These are phyloP conservation scores for Perognathus longimembris DNA, from an alignment of 2,113 vertebrate species.

Conservation along the genomic window DNA sequence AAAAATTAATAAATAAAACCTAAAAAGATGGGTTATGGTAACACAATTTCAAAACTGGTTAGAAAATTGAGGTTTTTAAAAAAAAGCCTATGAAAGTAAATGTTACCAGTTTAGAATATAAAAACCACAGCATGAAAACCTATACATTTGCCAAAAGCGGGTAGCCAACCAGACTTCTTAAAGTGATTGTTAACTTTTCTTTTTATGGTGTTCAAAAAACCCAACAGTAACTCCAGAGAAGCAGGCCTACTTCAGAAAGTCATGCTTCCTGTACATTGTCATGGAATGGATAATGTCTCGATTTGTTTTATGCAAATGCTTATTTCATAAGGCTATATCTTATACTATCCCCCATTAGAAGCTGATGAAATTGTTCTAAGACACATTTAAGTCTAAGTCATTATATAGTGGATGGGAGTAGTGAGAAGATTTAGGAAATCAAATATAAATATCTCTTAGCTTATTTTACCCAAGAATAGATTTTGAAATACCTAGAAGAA, in stretches of 20 bases:
- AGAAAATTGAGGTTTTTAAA: constrained; percentile 54
- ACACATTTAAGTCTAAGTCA: neutral
- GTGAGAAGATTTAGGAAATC: neutral
- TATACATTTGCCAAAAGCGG: neutral
- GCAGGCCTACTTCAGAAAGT: neutral
- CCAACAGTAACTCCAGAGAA: constrained; percentile 2
- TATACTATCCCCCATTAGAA: neutral
- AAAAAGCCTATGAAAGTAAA: constrained; percentile 36
- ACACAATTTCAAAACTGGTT: constrained; percentile 1
- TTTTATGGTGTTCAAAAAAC: neutral
- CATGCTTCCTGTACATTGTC: neutral
- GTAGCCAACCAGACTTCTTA: neutral
- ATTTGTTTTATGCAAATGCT: constrained; percentile 27
- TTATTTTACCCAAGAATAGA: constrained; percentile 6
- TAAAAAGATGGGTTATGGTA: constrained; percentile 1
- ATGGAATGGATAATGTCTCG: neutral
- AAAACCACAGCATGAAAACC: neutral
- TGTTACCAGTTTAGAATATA: neutral
- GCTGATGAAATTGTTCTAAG: neutral
- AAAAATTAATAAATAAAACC: too few species aligned
- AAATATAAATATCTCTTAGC: neutral
- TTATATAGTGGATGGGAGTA: neutral
- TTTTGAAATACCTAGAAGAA: constrained; percentile 20
- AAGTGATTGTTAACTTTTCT: neutral
- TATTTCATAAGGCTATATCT: neutral